Conservation (phyloP, 1,140 invertebrate genomes). For the Drosophila navojoa region DNA sequence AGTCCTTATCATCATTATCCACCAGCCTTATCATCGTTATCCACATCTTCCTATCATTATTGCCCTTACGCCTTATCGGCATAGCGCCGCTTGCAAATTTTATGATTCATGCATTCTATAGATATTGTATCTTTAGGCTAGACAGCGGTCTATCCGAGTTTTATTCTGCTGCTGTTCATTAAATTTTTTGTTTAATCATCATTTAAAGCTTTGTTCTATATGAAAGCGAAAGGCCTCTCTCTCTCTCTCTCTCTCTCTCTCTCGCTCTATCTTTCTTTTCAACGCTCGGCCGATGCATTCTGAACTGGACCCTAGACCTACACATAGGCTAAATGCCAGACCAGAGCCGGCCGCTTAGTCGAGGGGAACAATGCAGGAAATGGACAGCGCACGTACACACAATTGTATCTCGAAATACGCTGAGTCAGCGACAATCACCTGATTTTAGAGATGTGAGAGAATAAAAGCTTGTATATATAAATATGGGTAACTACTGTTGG, state of each 20-base stretch:
- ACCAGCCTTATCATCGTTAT: too few relatives aligned
- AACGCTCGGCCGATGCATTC: slow-evolving; percentile 8
- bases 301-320: slow-evolving; percentile 6
- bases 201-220: slow-evolving; percentile 30
- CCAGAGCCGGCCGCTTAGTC: neutral
- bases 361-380: slow-evolving; percentile 16
- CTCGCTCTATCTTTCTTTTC: slow-evolving; percentile 6
- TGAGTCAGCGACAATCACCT: slow-evolving; percentile 40
- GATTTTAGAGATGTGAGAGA: slow-evolving; percentile 19
- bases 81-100: neutral
- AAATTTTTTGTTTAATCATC: slow-evolving; percentile 54
- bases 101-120: slow-evolving; percentile 36
- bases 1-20: neutral
- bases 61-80: slow-evolving; percentile 1
- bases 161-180: slow-evolving; percentile 1
- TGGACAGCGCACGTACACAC: slow-evolving; percentile 9
- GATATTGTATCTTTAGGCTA: slow-evolving; percentile 3
- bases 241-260: neutral
- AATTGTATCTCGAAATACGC: slow-evolving; percentile 38
- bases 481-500: too few relatives aligned
- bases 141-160: neutral
- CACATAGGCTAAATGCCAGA: neutral
- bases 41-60: neutral
- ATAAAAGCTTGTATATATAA: neutral
- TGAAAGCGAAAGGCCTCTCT: slow-evolving; percentile 66